Evolutionary conservation across 2,797 vertebrate species (phyloP).

Genomic region (Enteromius trimaculatus): DNA sequence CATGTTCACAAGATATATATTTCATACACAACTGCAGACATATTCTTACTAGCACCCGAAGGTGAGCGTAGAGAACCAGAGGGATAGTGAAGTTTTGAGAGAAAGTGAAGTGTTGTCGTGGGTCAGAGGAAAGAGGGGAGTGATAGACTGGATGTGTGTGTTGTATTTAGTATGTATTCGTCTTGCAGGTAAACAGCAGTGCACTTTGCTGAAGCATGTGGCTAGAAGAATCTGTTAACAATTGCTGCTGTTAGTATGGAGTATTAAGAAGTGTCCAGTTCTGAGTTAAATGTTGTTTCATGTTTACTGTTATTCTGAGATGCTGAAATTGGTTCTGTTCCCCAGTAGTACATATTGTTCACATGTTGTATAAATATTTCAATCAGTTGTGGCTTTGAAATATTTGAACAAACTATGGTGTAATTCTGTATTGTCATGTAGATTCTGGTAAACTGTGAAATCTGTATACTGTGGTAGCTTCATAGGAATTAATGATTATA

Average conservation of each 20-base stretch:
- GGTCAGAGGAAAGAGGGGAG: constrained; percentile 64
- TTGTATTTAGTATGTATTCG: constrained; percentile 23
- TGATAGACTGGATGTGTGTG: constrained; percentile 32
- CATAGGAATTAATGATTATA: constrained; percentile 13
- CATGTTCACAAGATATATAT: constrained; percentile 91
- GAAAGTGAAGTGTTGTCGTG: constrained; percentile 47
- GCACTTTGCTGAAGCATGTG: constrained; percentile 68
- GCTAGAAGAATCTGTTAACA: constrained; percentile 63
- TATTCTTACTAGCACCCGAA: constrained; percentile 92
- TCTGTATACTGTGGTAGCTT: neutral
- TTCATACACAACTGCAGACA: constrained; percentile 92
- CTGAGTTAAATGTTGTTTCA: neutral
- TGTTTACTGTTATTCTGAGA: constrained; percentile 1
- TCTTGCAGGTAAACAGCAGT: constrained; percentile 51
- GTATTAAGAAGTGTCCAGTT: constrained; percentile 14
- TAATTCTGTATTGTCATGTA: constrained; percentile 11
- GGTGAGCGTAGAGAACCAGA: constrained; percentile 75
- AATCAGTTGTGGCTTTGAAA: constrained; percentile 5
- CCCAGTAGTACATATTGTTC: neutral
- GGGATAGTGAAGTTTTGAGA: constrained; percentile 76
- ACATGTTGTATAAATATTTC: neutral
- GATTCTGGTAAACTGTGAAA: constrained; percentile 15
- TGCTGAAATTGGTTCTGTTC: neutral
- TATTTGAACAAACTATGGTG: constrained; percentile 11
- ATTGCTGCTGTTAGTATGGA: constrained; percentile 40